Conservation (phyloP, 64 coral and sea anemone species). For the Montipora sp. region DNA sequence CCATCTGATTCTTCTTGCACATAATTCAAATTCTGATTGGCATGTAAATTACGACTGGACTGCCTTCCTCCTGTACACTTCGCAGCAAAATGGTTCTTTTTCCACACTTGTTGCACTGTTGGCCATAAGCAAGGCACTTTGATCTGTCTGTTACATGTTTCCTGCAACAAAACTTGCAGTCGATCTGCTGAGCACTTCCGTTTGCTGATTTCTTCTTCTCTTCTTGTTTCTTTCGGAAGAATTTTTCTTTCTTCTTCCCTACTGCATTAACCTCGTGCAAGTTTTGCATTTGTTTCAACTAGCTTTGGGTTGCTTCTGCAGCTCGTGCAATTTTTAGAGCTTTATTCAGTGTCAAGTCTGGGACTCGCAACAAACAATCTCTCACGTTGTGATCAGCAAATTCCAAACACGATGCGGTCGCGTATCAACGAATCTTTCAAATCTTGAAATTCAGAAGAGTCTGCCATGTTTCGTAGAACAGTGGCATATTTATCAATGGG, state of each 20-base stretch:
- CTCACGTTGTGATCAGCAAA: neutral
- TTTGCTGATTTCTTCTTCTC: neutral
- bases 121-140: too few species aligned
- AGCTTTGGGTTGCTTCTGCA: neutral
- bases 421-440: constrained; percentile 21
- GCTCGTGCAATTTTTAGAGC: neutral
- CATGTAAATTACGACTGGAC: neutral
- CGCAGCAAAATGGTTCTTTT: constrained; percentile 2
- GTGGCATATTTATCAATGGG: neutral
- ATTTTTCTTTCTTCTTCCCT: too few species aligned
- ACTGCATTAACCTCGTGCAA: too few species aligned
- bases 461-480: neutral
- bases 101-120: neutral
- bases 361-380: neutral
- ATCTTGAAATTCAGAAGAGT: constrained; percentile 43
- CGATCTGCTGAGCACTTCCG: too few species aligned
- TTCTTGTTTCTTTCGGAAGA: neutral
- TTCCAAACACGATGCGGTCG: constrained; percentile 24
- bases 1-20: neutral
- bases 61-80: constrained; percentile 1
- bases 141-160: too few species aligned
- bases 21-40: constrained; percentile 9
- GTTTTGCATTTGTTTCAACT: too few species aligned
- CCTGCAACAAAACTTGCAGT: too few species aligned
- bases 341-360: neutral